These are phyloP conservation scores for Hippocampus guttulatus DNA, from an alignment of 2,113 vertebrate species.

Conservation along the genomic window DNA sequence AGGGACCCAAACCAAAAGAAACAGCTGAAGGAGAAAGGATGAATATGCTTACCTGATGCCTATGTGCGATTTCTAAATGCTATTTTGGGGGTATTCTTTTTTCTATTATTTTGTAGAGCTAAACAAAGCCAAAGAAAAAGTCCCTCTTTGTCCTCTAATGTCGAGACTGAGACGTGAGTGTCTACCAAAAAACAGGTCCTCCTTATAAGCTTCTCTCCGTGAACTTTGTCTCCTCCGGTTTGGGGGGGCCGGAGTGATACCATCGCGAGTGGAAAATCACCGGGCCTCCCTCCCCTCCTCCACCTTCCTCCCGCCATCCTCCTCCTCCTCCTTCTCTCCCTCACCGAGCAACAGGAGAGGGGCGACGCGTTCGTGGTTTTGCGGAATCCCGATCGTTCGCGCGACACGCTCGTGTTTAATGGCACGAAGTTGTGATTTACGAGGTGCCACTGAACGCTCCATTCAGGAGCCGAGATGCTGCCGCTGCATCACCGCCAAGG, in stretches of 20 bases:
- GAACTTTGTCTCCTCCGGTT: conserved; percentile 83
- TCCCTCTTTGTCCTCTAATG: conserved; percentile 48
- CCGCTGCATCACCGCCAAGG: neutral
- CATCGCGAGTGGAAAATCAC: conserved; percentile 91
- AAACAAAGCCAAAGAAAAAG: conserved; percentile 4
- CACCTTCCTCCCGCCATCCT: conserved; percentile 15
- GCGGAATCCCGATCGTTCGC: neutral
- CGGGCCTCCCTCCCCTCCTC: conserved; percentile 69
- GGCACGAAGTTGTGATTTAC: neutral
- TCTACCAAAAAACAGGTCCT: conserved; percentile 48
- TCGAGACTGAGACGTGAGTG: conserved; percentile 59
- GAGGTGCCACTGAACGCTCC: conserved; percentile 33
- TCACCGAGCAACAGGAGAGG: conserved; percentile 34
- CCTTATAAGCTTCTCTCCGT: conserved; percentile 85
- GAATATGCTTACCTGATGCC: conserved; percentile 9
- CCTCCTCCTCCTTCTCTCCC: conserved; percentile 32
- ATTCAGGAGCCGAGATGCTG: neutral
- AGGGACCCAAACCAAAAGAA: neutral
- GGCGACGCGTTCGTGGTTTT: neutral
- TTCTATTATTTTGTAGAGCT: neutral
- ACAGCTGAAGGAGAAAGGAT: neutral
- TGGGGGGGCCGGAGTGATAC: conserved; percentile 79
- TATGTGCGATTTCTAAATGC: neutral
- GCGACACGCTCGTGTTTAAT: neutral
- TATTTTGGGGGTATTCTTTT: neutral